phyloP scores from a whole-genome alignment of 2,113 vertebrate species.

The Brachionichthys hirsutus region DNA sequence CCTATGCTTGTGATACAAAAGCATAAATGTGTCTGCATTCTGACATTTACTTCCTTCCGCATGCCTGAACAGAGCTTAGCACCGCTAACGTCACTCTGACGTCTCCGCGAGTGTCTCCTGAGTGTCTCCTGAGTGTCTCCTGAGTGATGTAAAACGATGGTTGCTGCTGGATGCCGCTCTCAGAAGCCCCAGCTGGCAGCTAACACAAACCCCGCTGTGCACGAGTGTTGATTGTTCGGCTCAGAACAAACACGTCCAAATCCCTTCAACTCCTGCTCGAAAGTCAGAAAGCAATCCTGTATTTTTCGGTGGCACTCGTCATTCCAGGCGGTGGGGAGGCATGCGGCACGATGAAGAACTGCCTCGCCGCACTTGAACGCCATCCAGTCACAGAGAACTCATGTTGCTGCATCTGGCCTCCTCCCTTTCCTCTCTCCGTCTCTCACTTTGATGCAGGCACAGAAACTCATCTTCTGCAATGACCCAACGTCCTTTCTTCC shows the following conservation, averaged over 20 bases:
- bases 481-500: conserved; percentile 29
- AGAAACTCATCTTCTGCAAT: conserved; percentile 43
- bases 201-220: conserved; percentile 28
- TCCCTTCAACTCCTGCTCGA: conserved; percentile 22
- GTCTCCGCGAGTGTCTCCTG: conserved; percentile 6
- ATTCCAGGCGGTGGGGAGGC: conserved; percentile 33
- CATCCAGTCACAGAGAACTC: conserved; percentile 16
- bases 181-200: conserved; percentile 33
- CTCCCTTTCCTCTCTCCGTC: conserved; percentile 16
- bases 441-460: conserved; percentile 29
- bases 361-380: conserved; percentile 61
- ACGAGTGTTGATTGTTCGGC: conserved; percentile 24
- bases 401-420: conserved; percentile 25
- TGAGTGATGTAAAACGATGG: conserved; percentile 27
- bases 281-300: conserved; percentile 51
- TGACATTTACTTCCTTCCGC: conserved; percentile 13
- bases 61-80: neutral
- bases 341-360: conserved; percentile 44
- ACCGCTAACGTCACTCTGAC: conserved; percentile 5
- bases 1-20: conserved; percentile 26
- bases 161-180: conserved; percentile 15
- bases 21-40: conserved; percentile 2
- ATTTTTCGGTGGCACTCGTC: conserved; percentile 35
- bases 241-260: conserved; percentile 32
- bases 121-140: conserved; percentile 20